Evolutionary conservation across 2,888 invertebrate genomes (phyloP).

Genomic region (Caprella mutica): DNA sequence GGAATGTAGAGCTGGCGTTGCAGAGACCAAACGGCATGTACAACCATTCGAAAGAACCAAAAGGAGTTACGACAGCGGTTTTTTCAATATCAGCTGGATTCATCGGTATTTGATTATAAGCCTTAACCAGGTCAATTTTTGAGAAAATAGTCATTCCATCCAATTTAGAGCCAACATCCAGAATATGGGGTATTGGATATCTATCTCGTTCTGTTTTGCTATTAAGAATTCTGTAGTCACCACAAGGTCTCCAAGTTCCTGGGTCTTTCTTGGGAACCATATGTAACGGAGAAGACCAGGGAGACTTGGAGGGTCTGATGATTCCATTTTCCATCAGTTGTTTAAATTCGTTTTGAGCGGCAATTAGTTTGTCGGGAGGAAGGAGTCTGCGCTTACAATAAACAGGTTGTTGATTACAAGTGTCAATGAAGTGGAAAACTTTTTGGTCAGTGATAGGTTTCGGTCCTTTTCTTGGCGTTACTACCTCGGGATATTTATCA

Average conservation of each 20-base stretch:
- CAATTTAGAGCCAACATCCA: background rate
- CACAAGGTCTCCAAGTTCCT: conserved; percentile 2
- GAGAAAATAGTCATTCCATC: background rate
- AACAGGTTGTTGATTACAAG: background rate
- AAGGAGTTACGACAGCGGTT: conserved; percentile 2
- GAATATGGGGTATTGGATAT: background rate
- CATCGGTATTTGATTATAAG: background rate
- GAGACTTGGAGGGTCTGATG: background rate
- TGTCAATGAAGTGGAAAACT: background rate
- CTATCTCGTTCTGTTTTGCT: background rate
- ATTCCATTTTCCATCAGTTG: background rate
- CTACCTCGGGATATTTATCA: background rate
- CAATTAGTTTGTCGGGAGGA: background rate
- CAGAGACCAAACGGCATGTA: conserved; percentile 1
- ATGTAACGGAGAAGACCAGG: conserved; percentile 6
- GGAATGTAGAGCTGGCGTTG: background rate
- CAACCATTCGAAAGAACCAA: conserved; percentile 1
- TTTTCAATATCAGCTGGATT: background rate
- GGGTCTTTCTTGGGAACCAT: background rate
- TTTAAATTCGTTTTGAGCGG: conserved; percentile 3
- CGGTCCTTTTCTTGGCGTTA: background rate
- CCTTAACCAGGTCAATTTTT: background rate
- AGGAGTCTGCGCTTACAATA: background rate
- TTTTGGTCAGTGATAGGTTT: background rate
- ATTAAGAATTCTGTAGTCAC: conserved; percentile 2